Evolutionary conservation across 2,888 invertebrate genomes (phyloP), one percentile per base, ranked within the genome.

Genomic region (Leistus spinibarbis): DNA sequence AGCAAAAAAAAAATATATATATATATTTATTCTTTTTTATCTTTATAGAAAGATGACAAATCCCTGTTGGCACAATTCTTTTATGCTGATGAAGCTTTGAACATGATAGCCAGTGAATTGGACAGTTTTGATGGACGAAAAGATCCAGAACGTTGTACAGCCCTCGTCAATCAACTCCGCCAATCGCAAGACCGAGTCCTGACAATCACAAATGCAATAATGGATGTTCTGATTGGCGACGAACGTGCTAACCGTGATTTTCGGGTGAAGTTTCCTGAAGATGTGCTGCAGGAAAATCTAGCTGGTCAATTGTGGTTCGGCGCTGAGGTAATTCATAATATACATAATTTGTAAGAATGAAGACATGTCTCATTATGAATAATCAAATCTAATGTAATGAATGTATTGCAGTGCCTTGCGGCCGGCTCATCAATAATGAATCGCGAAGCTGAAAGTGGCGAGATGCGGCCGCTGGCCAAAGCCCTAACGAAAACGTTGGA

Each of bases 261-360:
- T 87, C 90, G 99, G 65, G 97, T 97, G 76, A 99, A 99, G 88
- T 99, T 99, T 83, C 99, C 99, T 0, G 99, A 99, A 84, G 99
- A 99, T 85, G 97, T 99, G 10, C 90, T 99, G 79, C 98, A 98
- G 85, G 99, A 99, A 85, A 98, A 97, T 87, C 88, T 99, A 77
- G 97, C 98, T 54, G 99, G 99, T 0, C 99, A 99, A 86, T 89
- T 99, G 62, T 99, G 99, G 99, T 99, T 99, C 86, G 99, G 99
- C 17, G 99, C 99, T 76, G 99, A 99, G 92, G 95, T 95, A 82
- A 81, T 53, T n/a, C n/a, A n/a, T n/a, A n/a, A n/a, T n/a, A n/a
- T n/a, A n/a, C n/a, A n/a, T n/a, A n/a, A n/a, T n/a, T n/a, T n/a
- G n/a, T n/a, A n/a, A n/a, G n/a, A n/a, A n/a, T n/a, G n/a, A n/a